Base-by-base conservation (phyloP, 2,888 invertebrate genomes). In the Nomada lathburiana region DNA sequence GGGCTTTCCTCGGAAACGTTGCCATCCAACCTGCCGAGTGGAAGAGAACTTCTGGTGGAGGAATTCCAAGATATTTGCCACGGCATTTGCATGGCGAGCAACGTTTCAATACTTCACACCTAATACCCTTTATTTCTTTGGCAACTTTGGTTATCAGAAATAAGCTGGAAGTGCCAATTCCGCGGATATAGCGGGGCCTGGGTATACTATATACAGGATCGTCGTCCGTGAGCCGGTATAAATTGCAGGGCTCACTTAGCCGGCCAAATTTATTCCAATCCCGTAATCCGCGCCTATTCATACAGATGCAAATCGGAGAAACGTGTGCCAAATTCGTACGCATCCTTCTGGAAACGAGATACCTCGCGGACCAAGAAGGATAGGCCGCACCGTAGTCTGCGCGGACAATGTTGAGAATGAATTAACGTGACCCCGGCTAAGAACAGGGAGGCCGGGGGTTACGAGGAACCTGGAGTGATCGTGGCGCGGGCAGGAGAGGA, bases 271-370 rank as follows among this genome's bases (percentile, higher is more conserved):
- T 89, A 89, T 89, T 89, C 89, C 87, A 88, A 90, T 89, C 89
- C 90, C 88, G 89, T 89, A 89, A 89, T 89, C 90, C 90, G 87
- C 90, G 86, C 88, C 89, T 89, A 89, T 89, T 89, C 89, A 90
- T 89, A 89, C 89, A 88, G 90, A 89, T 89, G 89, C 89, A 89
- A 89, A 89, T 89, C 85, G 88, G 86, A 90, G 90, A 88, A 89
- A 90, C 89, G 90, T 88, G 90, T 90, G 90, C 87, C 88, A 88
- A 89, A 89, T 90, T 89, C 89, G 82, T 90, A 90, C 89, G 88
- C 89, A 90, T 90, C 90, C 90, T 89, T 88, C 85, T 87, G 86
- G 88, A 87, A 89, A 84, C 85, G 84, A 86, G 87, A 87, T 87
- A 88, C 76, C 80, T 83, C 87, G 78, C 50, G 86, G 68, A 57